Percentiles rank a stretch among this genome's conserved stretches.
Conservation (phyloP, 2,113 vertebrate species). For the Petaurus breviceps region DNA sequence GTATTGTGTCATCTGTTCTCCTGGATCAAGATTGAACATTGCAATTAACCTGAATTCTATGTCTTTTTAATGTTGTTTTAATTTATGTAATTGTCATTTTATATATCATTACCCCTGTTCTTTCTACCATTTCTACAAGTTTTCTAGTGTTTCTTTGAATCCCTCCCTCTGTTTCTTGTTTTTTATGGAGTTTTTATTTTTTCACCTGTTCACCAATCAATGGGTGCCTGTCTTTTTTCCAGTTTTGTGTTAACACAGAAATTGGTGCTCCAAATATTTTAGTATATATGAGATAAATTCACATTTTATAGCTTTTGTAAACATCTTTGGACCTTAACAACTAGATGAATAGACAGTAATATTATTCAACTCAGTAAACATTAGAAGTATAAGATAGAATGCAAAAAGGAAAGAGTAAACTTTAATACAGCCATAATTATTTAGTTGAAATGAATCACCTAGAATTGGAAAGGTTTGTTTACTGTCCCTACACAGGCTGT, state of each 20-base stretch:
- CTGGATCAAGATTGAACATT: not conserved
- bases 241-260: not conserved
- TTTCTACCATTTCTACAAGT: not conserved
- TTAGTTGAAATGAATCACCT: not conserved
- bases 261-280: not conserved
- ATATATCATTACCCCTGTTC: not conserved
- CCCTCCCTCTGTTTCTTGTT: not conserved
- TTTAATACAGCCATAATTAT: not conserved
- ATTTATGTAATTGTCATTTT: not conserved
- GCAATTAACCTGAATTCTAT: not conserved
- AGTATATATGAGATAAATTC: not conserved
- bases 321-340: not conserved
- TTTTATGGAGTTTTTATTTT: not conserved
- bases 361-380: not conserved
- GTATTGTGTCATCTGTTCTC: not conserved
- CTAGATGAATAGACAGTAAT: not conserved
- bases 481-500: not conserved
- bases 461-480: not conserved
- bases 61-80: not conserved
- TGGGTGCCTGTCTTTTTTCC: not conserved
- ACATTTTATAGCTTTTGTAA: not conserved
- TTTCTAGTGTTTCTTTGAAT: not conserved
- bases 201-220: not conserved
- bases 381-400: not conserved
- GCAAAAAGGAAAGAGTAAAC: not conserved